Percentiles rank a stretch among this genome's conserved stretches.
phyloP scores from a whole-genome alignment of 64 coral and sea anemone species.

The Actinia tenebrosa region DNA sequence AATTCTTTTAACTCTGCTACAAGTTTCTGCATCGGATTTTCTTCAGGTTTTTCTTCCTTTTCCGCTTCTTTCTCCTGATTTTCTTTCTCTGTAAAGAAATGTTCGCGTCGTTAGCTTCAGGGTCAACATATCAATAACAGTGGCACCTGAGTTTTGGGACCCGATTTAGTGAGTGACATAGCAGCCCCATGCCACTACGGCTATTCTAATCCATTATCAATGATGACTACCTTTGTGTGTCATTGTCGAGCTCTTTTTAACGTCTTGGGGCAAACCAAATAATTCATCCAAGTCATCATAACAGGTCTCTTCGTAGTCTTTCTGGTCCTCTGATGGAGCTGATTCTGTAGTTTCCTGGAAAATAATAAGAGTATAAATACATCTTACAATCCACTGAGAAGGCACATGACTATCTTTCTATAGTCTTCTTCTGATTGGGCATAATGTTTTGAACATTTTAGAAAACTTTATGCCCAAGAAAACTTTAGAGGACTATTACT shows the following conservation, averaged over 20 bases:
- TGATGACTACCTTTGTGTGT: background rate
- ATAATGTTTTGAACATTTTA: too few species aligned
- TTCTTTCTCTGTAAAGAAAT: background rate
- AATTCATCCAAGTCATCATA: conserved; percentile 16
- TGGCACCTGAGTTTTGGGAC: background rate
- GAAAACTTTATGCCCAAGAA: too few species aligned
- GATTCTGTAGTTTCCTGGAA: conserved; percentile 58
- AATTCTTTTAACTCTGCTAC: conserved; percentile 1
- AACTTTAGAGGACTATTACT: too few species aligned
- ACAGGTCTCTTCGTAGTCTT: conserved; percentile 44
- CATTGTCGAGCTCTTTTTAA: background rate
- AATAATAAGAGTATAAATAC: background rate
- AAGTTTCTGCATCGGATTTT: background rate
- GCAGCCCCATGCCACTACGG: too few species aligned
- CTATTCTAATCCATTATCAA: background rate
- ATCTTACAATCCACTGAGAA: too few species aligned
- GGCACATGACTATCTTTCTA: too few species aligned
- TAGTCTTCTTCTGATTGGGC: too few species aligned
- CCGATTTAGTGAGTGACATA: too few species aligned
- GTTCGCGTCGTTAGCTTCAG: background rate
- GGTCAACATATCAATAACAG: too few species aligned
- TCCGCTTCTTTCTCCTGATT: background rate
- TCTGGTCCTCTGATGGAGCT: conserved; percentile 55
- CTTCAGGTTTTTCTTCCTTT: background rate
- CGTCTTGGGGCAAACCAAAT: background rate